A percentile compares a stretch with the other conserved stretches of the same genome.
These are phyloP conservation scores for Drosophila meridiana DNA, from an alignment of 2,888 invertebrate genomes.

Conservation along the genomic window DNA sequence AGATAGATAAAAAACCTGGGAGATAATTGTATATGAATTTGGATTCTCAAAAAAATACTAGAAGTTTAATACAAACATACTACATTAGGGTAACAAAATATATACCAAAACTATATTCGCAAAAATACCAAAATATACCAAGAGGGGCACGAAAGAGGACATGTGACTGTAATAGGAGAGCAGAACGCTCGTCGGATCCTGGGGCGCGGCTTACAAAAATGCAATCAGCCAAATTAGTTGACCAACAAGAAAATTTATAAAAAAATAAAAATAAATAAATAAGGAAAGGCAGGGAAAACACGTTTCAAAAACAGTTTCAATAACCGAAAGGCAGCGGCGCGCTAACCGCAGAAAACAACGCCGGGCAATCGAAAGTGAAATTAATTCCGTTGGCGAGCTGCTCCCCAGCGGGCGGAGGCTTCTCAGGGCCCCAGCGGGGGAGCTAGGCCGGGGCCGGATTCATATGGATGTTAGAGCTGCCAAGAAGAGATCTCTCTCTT, in stretches of 20 bases:
- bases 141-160: background rate
- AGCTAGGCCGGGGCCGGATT: conserved; percentile 33
- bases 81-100: too few relatives aligned
- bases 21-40: too few relatives aligned
- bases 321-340: conserved; percentile 43
- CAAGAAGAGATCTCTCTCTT: conserved; percentile 58
- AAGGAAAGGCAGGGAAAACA: background rate
- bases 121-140: background rate
- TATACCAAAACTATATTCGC: too few relatives aligned
- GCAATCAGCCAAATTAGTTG: conserved; percentile 68
- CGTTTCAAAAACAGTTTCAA: conserved; percentile 44
- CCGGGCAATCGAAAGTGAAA: conserved; percentile 66
- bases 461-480: conserved; percentile 65
- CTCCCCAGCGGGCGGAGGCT: conserved; percentile 14
- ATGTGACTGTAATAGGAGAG: background rate
- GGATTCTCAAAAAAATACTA: too few relatives aligned
- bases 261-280: background rate
- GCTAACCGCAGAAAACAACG: conserved; percentile 27
- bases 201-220: conserved; percentile 18
- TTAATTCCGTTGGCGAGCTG: conserved; percentile 56
- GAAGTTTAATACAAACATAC: too few relatives aligned
- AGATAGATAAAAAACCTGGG: too few relatives aligned
- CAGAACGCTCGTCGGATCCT: background rate
- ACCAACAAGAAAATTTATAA: conserved; percentile 2
- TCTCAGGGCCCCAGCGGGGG: background rate